phyloP scores from a whole-genome alignment of 2,113 vertebrate genomes.

The Trematocara nigrifrons region DNA sequence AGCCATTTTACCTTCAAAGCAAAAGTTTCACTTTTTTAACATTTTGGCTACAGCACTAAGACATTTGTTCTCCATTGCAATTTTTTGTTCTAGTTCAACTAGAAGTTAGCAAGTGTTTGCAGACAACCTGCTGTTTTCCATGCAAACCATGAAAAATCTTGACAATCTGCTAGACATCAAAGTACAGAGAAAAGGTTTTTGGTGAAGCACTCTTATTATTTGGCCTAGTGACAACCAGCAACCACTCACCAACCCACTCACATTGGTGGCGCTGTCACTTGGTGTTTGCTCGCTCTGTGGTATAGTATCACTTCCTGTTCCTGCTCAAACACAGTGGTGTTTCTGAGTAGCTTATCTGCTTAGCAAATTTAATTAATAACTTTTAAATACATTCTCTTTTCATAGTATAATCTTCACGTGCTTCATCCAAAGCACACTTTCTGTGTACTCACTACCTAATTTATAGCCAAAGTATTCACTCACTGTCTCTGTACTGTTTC shows the following conservation, averaged over 20 bases:
- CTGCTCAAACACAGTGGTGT: too few relatives aligned
- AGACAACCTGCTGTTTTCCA: neutral
- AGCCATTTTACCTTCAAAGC: neutral
- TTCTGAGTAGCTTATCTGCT: too few relatives aligned
- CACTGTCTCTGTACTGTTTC: too few relatives aligned
- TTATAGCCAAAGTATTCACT: too few relatives aligned
- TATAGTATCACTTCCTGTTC: too few relatives aligned
- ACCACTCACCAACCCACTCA: neutral
- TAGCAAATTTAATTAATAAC: too few relatives aligned
- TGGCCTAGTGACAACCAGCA: neutral
- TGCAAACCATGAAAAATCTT: neutral
- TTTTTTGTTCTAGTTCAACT: neutral
- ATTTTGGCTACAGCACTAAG: neutral
- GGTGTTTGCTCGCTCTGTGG: too few relatives aligned
- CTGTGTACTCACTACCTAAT: too few relatives aligned
- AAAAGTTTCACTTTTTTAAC: neutral
- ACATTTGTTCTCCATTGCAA: neutral
- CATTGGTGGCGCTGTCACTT: too few relatives aligned
- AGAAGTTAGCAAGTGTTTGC: neutral
- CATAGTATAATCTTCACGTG: too few relatives aligned
- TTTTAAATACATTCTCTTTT: too few relatives aligned
- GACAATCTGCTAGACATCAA: neutral
- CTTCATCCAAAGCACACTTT: too few relatives aligned
- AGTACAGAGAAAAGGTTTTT: neutral
- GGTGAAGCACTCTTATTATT: neutral